Conservation (phyloP, 2,888 invertebrate genomes). For the Folsomia candida region DNA sequence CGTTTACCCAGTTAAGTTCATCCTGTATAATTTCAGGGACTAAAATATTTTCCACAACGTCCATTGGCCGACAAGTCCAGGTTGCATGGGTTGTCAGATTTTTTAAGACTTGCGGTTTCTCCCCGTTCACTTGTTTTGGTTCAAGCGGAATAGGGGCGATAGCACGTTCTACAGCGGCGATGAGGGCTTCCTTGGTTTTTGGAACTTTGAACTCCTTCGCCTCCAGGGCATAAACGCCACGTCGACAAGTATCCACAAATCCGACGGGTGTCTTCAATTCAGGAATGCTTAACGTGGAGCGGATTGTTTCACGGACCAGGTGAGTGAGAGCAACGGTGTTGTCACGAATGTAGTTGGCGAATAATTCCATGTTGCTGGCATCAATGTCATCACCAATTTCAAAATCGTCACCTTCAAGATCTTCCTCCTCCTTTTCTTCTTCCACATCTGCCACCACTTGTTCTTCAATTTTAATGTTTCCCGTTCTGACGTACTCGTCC, state of each 20-base stretch:
- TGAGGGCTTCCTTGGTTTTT: conserved; percentile 29
- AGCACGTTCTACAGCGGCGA: conserved; percentile 2
- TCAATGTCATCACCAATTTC: no score
- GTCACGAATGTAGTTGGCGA: no score
- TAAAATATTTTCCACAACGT: conserved; percentile 45
- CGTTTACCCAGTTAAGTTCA: conserved; percentile 45
- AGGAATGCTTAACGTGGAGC: neutral
- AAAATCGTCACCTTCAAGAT: neutral
- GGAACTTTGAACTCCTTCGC: conserved; percentile 40
- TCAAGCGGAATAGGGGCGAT: neutral
- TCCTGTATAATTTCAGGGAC: conserved; percentile 45
- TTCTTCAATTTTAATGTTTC: neutral
- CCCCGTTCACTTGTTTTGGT: no score
- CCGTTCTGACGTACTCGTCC: neutral
- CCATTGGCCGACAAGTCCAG: conserved; percentile 43
- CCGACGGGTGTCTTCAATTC: neutral
- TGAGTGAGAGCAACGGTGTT: conserved; percentile 24
- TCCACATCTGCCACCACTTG: no score
- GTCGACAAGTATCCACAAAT: conserved; percentile 41
- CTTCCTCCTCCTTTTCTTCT: conserved; percentile 4
- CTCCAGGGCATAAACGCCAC: conserved; percentile 38
- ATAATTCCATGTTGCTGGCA: no score
- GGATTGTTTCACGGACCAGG: conserved; percentile 33
- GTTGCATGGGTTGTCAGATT: conserved; percentile 35
- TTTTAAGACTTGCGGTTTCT: neutral